Evolutionary conservation across 92 coral and sea anemone species (phyloP).

Genomic region (Siderastrea radians): DNA sequence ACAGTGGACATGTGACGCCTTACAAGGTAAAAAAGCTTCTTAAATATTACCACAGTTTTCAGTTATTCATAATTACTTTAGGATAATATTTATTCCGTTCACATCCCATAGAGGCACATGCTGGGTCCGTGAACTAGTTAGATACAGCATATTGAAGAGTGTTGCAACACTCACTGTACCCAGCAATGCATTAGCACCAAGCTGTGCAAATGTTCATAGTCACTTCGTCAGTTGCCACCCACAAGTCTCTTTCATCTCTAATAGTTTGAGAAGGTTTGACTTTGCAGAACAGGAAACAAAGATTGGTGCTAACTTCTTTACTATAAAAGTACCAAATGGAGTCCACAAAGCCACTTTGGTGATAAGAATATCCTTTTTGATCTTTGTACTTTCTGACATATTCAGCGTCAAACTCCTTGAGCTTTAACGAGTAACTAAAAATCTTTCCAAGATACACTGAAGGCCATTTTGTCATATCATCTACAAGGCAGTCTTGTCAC

Average conservation of each 20-base stretch:
- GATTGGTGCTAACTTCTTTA: background rate
- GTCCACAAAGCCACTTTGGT: conserved; percentile 41
- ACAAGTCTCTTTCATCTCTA: conserved; percentile 36
- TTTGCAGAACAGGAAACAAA: background rate
- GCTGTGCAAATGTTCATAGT: conserved; percentile 35
- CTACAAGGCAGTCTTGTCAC: conserved; percentile 4
- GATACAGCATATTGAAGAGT: conserved; percentile 48
- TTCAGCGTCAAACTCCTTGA: conserved; percentile 20
- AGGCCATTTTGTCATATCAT: conserved; percentile 39
- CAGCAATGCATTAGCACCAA: conserved; percentile 58
- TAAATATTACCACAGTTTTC: no score
- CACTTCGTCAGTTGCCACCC: conserved; percentile 34
- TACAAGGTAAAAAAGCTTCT: no score
- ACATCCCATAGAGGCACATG: conserved; percentile 56
- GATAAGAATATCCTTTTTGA: no score
- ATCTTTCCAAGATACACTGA: conserved; percentile 15
- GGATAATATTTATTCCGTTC: no score
- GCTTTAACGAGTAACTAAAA: background rate
- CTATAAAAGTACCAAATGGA: conserved; percentile 10
- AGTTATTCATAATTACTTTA: no score
- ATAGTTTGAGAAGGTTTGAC: no score
- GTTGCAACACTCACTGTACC: conserved; percentile 55
- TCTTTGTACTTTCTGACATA: conserved; percentile 44
- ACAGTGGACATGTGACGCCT: no score
- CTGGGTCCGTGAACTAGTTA: conserved; percentile 37